phyloP scores from a whole-genome alignment of 2,797 vertebrate genomes.

The Spinus pinus region DNA sequence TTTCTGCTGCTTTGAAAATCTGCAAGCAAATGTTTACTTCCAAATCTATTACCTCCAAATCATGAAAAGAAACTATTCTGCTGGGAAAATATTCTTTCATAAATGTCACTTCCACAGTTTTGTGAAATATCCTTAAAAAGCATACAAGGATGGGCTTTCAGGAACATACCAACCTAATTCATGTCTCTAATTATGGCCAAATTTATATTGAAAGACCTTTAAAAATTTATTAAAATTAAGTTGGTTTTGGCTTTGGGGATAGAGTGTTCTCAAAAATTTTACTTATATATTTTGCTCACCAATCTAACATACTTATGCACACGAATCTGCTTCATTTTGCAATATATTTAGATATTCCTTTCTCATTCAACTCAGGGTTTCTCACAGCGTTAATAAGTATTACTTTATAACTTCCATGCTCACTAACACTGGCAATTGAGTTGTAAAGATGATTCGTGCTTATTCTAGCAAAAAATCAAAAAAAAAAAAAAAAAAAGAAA shows the following conservation, averaged over 20 bases:
- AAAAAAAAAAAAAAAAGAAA: neutral
- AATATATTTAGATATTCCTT: constrained; percentile 11
- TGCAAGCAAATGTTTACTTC: neutral
- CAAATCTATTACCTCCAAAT: neutral
- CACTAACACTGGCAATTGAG: constrained; percentile 36
- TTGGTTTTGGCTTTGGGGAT: neutral
- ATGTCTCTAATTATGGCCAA: neutral
- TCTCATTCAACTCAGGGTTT: constrained; percentile 19
- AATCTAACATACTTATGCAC: neutral
- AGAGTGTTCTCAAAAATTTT: neutral
- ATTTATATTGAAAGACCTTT: neutral
- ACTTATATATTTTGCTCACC: neutral
- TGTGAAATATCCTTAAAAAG: neutral
- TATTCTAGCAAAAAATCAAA: neutral
- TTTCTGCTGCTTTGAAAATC: neutral
- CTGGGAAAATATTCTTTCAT: neutral
- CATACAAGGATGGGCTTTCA: neutral
- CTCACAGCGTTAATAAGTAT: neutral
- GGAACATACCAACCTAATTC: neutral
- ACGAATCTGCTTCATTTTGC: neutral
- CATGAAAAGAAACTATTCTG: neutral
- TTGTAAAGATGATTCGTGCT: constrained; percentile 55
- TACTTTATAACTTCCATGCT: constrained; percentile 11
- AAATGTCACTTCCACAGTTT: neutral
- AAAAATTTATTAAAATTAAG: neutral